Evolutionary conservation across 2,888 invertebrate species (phyloP).

Genomic region (Macaria liturata): DNA sequence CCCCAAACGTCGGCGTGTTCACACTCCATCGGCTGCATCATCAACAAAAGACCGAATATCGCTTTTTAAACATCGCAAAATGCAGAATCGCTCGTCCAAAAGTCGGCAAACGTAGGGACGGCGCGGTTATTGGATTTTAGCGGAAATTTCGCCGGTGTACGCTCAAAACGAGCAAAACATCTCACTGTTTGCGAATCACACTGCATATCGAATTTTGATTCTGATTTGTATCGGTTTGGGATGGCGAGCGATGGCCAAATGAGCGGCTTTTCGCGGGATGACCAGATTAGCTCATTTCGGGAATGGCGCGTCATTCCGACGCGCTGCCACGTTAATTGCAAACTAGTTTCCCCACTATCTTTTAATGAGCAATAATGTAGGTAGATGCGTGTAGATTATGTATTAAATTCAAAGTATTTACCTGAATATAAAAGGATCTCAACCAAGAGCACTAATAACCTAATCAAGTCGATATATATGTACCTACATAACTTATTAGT

Average conservation of each 20-base stretch:
- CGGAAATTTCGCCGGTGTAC: constrained; percentile 67
- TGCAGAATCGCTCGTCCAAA: constrained; percentile 39
- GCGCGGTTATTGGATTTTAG: constrained; percentile 74
- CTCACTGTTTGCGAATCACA: constrained; percentile 66
- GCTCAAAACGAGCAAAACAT: constrained; percentile 56
- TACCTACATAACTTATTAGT: no score
- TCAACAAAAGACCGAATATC: constrained; percentile 30
- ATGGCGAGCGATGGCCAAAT: constrained; percentile 26
- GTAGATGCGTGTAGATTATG: no score
- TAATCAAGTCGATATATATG: no score
- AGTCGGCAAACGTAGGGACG: constrained; percentile 40
- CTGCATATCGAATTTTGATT: constrained; percentile 72
- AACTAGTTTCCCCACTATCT: no score
- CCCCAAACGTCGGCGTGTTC: constrained; percentile 17
- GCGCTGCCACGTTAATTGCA: no score
- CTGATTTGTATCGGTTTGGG: constrained; percentile 61
- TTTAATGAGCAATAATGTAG: no score
- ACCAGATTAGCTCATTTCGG: background rate
- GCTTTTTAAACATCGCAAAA: constrained; percentile 35
- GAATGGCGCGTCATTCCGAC: no score
- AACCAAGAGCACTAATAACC: no score
- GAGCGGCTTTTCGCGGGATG: constrained; percentile 21
- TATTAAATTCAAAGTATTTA: no score
- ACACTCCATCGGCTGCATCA: constrained; percentile 29
- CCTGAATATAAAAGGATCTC: no score